Conservation (phyloP, 1,140 invertebrate genomes). For the Tetragnatha versicolor region DNA sequence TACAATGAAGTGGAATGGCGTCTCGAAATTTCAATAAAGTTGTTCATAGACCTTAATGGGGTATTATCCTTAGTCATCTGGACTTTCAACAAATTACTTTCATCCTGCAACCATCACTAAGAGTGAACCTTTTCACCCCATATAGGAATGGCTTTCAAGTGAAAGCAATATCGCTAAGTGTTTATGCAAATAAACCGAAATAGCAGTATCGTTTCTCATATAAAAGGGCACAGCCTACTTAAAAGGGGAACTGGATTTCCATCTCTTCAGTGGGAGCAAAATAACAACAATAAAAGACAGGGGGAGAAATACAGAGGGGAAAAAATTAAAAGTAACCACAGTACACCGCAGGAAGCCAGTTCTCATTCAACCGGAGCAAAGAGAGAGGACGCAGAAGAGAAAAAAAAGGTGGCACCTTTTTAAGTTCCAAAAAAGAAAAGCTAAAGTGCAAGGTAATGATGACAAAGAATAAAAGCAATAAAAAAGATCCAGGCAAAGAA, state of each 20-base stretch:
- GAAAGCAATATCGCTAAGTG: not conserved
- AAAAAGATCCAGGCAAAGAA: not conserved
- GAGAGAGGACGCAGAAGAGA: not conserved
- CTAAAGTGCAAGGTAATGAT: slow-evolving; percentile 38
- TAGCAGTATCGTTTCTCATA: not conserved
- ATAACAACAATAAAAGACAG: not conserved
- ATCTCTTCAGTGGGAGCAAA: too few relatives aligned
- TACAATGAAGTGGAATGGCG: too few relatives aligned
- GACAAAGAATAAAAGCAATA: not conserved
- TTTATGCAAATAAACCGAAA: slow-evolving; percentile 13
- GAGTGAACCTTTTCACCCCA: too few relatives aligned
- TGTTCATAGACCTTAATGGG: too few relatives aligned
- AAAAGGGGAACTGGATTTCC: too few relatives aligned
- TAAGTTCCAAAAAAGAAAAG: slow-evolving; percentile 19
- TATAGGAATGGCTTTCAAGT: not conserved
- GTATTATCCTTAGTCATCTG: too few relatives aligned
- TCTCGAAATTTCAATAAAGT: too few relatives aligned
- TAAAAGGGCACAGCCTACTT: too few relatives aligned
- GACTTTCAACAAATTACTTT: too few relatives aligned
- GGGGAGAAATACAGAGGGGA: too few relatives aligned
- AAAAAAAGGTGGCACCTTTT: not conserved
- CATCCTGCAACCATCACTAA: too few relatives aligned
- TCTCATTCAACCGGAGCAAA: not conserved
- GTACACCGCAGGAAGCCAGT: not conserved
- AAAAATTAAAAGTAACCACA: slow-evolving; percentile 20